Conservation (phyloP, 2,888 invertebrate genomes). For the Cylloceria caligata region DNA sequence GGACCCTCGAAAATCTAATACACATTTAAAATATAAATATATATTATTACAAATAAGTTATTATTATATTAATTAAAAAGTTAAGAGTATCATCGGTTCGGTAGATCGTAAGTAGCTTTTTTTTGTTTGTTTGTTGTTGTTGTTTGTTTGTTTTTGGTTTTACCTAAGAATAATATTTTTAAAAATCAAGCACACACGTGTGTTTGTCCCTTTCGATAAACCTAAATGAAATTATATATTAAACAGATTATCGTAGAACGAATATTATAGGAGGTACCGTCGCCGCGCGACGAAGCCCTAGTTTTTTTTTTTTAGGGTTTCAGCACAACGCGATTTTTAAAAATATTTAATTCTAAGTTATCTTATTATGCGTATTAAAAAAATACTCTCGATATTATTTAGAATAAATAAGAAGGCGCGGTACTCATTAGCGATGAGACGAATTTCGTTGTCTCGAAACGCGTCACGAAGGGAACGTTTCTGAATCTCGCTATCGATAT, state of each 20-base stretch:
- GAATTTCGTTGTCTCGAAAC: slow-evolving; percentile 3
- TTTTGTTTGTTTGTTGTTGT: background rate
- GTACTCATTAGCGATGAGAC: slow-evolving; percentile 11
- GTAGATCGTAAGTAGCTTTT: no score
- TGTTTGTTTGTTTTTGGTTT: slow-evolving; percentile 17
- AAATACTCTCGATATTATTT: slow-evolving; percentile 28
- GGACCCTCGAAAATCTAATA: background rate
- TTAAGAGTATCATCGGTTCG: slow-evolving; percentile 7
- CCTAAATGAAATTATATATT: slow-evolving; percentile 11
- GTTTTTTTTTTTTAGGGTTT: background rate
- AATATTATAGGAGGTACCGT: slow-evolving; percentile 16
- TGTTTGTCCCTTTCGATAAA: slow-evolving; percentile 2
- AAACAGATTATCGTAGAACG: background rate
- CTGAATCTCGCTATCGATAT: slow-evolving; percentile 2
- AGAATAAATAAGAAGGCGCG: slow-evolving; percentile 36
- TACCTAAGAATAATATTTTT: slow-evolving; percentile 16
- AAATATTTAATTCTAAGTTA: background rate
- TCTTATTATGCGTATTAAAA: slow-evolving; percentile 2
- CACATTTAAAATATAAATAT: slow-evolving; percentile 12
- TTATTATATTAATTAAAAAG: slow-evolving; percentile 18
- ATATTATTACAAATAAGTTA: slow-evolving; percentile 30
- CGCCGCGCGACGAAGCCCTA: background rate
- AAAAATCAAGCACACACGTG: slow-evolving; percentile 17
- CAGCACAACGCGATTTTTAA: slow-evolving; percentile 1
- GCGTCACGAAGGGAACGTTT: slow-evolving; percentile 8